Percentiles rank a stretch among this genome's conserved stretches.
Evolutionary conservation across 1,140 invertebrate species (phyloP).

Genomic region (Temnothorax nylanderi): DNA sequence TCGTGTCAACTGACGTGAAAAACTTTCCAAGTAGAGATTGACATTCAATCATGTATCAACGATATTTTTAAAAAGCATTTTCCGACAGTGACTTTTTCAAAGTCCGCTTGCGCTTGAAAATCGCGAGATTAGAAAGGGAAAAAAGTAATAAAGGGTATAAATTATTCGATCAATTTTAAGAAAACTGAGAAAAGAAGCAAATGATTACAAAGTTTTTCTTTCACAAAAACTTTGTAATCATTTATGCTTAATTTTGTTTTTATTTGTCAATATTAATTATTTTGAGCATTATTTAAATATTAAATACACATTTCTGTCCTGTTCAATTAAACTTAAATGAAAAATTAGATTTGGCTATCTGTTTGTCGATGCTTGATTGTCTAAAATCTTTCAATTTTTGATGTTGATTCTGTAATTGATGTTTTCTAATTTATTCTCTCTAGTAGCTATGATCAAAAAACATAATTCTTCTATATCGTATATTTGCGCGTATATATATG

Average conservation of each 20-base stretch:
- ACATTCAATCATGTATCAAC: neutral
- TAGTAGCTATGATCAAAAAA: neutral
- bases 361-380: neutral
- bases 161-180: neutral
- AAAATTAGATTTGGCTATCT: neutral
- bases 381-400: neutral
- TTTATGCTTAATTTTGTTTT: neutral
- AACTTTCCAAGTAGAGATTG: neutral
- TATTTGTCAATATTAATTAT: slow-evolving; percentile 1
- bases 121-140: neutral
- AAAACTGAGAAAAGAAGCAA: neutral
- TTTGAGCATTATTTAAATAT: neutral
- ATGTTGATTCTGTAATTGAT: neutral
- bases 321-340: neutral
- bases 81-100: neutral
- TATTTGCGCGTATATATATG: neutral
- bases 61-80: slow-evolving; percentile 1
- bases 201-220: neutral
- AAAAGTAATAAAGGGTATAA: neutral
- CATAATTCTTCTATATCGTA: neutral
- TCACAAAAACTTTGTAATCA: neutral
- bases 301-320: neutral
- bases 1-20: neutral
- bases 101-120: neutral
- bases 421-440: neutral